Percentiles rank a stretch among this genome's conserved stretches.
These are phyloP conservation scores for Streblospio benedicti DNA, from an alignment of 1,140 invertebrate species.

Conservation along the genomic window DNA sequence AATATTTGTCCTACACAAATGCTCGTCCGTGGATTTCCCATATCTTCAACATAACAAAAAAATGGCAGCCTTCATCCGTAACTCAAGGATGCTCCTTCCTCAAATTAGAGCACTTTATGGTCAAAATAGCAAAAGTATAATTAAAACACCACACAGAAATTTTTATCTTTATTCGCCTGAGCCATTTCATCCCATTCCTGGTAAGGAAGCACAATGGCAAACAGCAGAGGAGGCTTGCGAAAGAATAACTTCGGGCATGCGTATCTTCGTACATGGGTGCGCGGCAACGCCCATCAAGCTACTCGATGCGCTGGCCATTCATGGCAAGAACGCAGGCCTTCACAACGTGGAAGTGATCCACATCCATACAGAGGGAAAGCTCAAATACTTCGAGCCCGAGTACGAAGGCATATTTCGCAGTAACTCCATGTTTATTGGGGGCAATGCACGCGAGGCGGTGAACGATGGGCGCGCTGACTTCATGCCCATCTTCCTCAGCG, in stretches of 20 bases:
- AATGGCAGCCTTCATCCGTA: too few species aligned
- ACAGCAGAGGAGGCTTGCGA: conserved; percentile 39
- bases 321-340: conserved; percentile 63
- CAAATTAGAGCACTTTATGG: too few species aligned
- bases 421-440: conserved; percentile 82
- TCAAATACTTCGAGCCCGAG: conserved; percentile 68
- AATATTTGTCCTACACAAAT: too few species aligned
- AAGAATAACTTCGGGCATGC: conserved; percentile 41
- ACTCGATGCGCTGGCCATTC: conserved; percentile 68
- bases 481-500: conserved; percentile 82
- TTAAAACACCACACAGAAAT: background rate
- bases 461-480: conserved; percentile 74
- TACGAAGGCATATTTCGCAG: conserved; percentile 68
- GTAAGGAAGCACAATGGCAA: conserved; percentile 39
- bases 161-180: conserved; percentile 43
- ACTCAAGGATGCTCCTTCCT: too few species aligned
- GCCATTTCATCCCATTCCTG: conserved; percentile 44
- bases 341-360: conserved; percentile 74
- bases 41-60: too few species aligned
- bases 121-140: too few species aligned
- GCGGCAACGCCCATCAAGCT: conserved; percentile 77
- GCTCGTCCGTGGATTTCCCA: too few species aligned
- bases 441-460: conserved; percentile 76
- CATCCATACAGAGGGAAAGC: conserved; percentile 86
- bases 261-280: conserved; percentile 80